Evolutionary conservation across 2,888 invertebrate species (phyloP).

Genomic region (Thera britannica): DNA sequence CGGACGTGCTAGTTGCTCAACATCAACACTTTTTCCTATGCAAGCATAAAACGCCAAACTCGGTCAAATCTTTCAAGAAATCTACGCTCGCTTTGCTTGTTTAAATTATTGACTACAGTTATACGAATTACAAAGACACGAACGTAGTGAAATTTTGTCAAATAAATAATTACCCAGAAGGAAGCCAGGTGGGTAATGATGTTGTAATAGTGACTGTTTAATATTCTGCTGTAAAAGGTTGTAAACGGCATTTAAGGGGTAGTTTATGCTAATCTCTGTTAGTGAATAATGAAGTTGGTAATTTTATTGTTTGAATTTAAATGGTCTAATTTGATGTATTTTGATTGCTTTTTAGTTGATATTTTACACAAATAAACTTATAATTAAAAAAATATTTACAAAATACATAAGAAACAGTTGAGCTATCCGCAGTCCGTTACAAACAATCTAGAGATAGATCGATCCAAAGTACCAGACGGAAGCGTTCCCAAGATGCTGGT

Average conservation of each 20-base stretch:
- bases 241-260: constrained; percentile 22
- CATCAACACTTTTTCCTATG: too few species aligned
- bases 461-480: too few species aligned
- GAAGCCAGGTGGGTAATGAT: constrained; percentile 20
- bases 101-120: background rate
- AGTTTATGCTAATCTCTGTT: constrained; percentile 27
- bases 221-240: constrained; percentile 14
- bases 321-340: constrained; percentile 20
- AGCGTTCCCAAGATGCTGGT: too few species aligned
- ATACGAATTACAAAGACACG: constrained; percentile 10
- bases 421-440: too few species aligned
- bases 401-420: too few species aligned
- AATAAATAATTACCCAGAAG: constrained; percentile 12
- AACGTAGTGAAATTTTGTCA: constrained; percentile 9
- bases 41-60: too few species aligned
- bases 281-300: constrained; percentile 25
- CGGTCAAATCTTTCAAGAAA: background rate
- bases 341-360: constrained; percentile 15
- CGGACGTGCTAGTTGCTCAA: too few species aligned
- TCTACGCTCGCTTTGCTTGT: background rate
- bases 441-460: too few species aligned
- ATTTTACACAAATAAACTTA: background rate
- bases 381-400: too few species aligned
- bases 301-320: constrained; percentile 28
- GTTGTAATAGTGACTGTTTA: constrained; percentile 22